Evolutionary conservation across 2,888 invertebrate genomes (phyloP).

Genomic region (Chloroclysta siterata): DNA sequence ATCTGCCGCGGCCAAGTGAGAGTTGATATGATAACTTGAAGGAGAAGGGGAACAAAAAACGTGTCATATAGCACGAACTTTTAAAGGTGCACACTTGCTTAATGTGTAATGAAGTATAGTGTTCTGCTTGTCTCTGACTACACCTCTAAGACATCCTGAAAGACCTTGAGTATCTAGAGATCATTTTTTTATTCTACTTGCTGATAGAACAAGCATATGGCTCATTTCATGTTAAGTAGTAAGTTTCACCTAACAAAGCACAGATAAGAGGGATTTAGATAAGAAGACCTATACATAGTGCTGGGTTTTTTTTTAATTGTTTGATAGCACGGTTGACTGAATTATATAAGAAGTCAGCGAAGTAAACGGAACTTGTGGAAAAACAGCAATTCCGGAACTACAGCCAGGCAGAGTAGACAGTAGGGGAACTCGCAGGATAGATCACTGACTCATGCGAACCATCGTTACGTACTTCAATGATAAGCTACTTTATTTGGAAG

Average conservation of each 20-base stretch:
- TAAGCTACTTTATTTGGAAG: not conserved
- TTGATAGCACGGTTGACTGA: too few species aligned
- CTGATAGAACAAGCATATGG: too few species aligned
- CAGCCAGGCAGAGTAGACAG: too few species aligned
- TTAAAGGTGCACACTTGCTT: not conserved
- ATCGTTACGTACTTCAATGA: not conserved
- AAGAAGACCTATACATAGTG: too few species aligned
- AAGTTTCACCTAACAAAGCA: too few species aligned
- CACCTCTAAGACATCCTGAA: not conserved
- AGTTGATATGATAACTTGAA: constrained; percentile 7
- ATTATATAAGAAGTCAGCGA: too few species aligned
- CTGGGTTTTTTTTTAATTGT: too few species aligned
- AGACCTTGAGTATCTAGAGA: not conserved
- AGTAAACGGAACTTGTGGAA: too few species aligned
- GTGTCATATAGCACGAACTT: not conserved
- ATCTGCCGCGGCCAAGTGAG: constrained; percentile 16
- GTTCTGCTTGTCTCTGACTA: not conserved
- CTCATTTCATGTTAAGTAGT: too few species aligned
- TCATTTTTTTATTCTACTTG: not conserved
- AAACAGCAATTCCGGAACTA: too few species aligned
- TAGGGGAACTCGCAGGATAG: not conserved
- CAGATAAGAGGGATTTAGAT: too few species aligned
- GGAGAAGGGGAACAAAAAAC: constrained; percentile 9
- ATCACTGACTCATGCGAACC: too few species aligned
- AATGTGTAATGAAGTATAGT: not conserved